Base-by-base conservation (phyloP, 2,888 invertebrate species). In the Diplolepis rosae region DNA sequence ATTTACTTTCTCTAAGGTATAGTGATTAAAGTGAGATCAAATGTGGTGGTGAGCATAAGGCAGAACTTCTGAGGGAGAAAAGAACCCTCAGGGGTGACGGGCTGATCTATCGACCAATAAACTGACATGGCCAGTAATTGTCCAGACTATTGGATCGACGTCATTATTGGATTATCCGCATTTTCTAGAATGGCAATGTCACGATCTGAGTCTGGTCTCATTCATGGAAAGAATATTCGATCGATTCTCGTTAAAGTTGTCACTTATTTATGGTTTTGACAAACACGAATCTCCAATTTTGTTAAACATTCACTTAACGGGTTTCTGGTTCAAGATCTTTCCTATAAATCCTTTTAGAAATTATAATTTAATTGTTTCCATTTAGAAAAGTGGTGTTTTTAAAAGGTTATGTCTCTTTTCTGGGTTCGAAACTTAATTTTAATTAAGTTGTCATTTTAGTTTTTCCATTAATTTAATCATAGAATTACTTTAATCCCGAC, bases 61-160 rank as follows among this genome's bases (percentile, higher is more conserved):
- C 72, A 74, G 76, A 74, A 77, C 73, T 74, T 68, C 71, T 48
- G 67, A 71, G 71, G 72, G 70, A 68, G 73, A 76, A 71, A 18
- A 61, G 70, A 66, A 71, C 32, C 56, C 32, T 61, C 48, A 75
- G 79, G 83, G 82, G 84, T 80, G 81, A 85, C 77, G 80, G 82
- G 78, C 83, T 86, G 84, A 87, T 85, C 80, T 85, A 86, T 86
- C 81, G 85, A 78, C 83, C 87, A 87, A 88, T 88, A 88, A 88
- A 86, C 83, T 82, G 84, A 85, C 83, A 80, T 79, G 78, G 83
- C 82, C 82, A 83, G 84, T 85, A 84, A 86, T 87, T 85, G 84
- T 82, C 83, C 81, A 80, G 84, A 82, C 82, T 79, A 76, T 82
- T 81, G 82, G 83, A 86, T 87, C 83, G 83, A 81, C 83, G 84